Percentiles rank a stretch among this genome's conserved stretches.
These are phyloP conservation scores for Solea solea DNA, from an alignment of 2,113 vertebrate species.

Conservation along the genomic window DNA sequence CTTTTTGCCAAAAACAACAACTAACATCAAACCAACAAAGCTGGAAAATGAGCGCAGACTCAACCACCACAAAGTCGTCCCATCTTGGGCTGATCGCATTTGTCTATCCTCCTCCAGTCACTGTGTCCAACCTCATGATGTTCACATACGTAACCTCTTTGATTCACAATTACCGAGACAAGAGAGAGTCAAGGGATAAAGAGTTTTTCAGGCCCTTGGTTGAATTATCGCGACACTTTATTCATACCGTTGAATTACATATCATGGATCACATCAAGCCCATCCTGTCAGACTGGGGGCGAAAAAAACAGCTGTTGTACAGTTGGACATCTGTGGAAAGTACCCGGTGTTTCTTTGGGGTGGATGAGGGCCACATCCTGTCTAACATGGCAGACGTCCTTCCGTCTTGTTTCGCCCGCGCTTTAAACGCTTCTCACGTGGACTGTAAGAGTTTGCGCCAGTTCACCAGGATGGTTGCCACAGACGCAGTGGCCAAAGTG, in stretches of 20 bases:
- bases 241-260: neutral
- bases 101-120: neutral
- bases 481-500: neutral
- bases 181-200: neutral
- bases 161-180: neutral
- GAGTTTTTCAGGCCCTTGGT: neutral
- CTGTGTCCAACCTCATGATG: neutral
- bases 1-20: neutral
- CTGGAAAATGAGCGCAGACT: neutral
- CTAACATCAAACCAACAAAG: neutral
- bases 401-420: neutral
- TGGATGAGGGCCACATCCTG: neutral
- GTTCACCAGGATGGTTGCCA: neutral
- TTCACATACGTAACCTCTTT: neutral
- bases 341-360: neutral
- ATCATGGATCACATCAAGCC: neutral
- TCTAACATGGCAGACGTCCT: neutral
- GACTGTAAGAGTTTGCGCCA: neutral
- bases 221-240: neutral
- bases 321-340: neutral
- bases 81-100: neutral
- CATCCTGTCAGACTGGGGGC: neutral
- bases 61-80: neutral
- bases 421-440: neutral
- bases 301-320: neutral